Evolutionary conservation across 2,113 vertebrate species (phyloP).

Genomic region (Falco punctatus): DNA sequence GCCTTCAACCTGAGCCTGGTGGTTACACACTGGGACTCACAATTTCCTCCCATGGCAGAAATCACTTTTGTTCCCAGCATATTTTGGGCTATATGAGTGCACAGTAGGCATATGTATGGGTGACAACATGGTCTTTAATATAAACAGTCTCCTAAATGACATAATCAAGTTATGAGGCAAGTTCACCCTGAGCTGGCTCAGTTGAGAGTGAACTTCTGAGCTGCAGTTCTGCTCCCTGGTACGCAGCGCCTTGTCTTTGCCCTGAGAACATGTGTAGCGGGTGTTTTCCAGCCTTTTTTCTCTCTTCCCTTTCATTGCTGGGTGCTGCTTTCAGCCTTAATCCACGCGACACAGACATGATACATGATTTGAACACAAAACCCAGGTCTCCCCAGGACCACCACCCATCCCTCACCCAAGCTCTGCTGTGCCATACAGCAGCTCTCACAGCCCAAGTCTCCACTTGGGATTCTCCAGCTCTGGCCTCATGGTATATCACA

Average conservation of each 20-base stretch:
- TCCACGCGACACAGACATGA: not conserved
- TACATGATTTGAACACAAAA: not conserved
- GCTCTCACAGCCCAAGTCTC: not conserved
- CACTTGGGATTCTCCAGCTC: not conserved
- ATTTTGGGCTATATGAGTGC: not conserved
- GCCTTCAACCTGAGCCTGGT: not conserved
- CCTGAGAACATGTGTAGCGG: not conserved
- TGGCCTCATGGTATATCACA: not conserved
- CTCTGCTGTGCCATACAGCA: not conserved
- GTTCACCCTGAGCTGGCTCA: not conserved
- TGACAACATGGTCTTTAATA: not conserved
- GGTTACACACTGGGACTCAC: not conserved
- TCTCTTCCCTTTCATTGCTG: not conserved
- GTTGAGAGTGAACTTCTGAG: not conserved
- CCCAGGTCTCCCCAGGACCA: not conserved
- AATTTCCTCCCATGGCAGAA: slow-evolving; percentile 31
- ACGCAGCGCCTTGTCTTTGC: not conserved
- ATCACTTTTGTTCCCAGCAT: not conserved
- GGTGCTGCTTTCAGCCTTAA: not conserved
- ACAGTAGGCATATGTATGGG: not conserved
- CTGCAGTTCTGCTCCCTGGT: not conserved
- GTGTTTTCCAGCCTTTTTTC: not conserved
- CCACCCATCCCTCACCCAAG: not conserved
- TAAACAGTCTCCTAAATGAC: not conserved
- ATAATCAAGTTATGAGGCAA: not conserved